A percentile compares a stretch with the other conserved stretches of the same genome.
Evolutionary conservation across 2,797 vertebrate genomes (phyloP).

Genomic region (Pristis pectinata): DNA sequence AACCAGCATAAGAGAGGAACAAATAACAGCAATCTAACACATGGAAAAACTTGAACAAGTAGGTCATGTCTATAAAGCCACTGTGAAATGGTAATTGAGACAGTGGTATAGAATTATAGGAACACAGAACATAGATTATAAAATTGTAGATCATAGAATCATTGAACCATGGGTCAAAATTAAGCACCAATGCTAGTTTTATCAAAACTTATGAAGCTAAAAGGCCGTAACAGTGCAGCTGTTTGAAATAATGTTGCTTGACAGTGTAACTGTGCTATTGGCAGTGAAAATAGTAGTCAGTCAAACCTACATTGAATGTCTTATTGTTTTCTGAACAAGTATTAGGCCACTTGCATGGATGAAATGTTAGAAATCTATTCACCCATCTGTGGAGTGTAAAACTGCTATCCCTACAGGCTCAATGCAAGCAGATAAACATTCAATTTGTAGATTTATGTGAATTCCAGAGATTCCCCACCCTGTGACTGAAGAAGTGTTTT

Average conservation of each 20-base stretch:
- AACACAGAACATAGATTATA: not conserved
- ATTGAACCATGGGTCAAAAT: not conserved
- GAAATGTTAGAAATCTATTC: not conserved
- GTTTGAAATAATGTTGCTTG: not conserved
- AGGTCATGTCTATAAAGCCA: not conserved
- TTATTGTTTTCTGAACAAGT: not conserved
- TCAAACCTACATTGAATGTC: too few relatives aligned
- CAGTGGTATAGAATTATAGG: not conserved
- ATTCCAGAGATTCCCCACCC: not conserved
- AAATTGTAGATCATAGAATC: not conserved
- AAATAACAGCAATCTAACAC: not conserved
- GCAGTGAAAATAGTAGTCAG: not conserved
- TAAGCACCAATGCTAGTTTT: not conserved
- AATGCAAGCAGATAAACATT: not conserved
- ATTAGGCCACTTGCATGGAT: not conserved
- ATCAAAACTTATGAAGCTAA: not conserved
- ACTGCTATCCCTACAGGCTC: not conserved
- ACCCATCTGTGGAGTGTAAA: not conserved
- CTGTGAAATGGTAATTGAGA: not conserved
- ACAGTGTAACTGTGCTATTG: not conserved
- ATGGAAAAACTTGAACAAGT: not conserved
- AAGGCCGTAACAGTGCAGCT: not conserved
- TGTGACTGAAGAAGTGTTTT: too few relatives aligned
- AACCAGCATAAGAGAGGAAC: not conserved
- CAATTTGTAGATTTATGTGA: not conserved